Evolutionary conservation across 1,140 invertebrate genomes (phyloP).

Genomic region (Carcinoscorpius rotundicauda): DNA sequence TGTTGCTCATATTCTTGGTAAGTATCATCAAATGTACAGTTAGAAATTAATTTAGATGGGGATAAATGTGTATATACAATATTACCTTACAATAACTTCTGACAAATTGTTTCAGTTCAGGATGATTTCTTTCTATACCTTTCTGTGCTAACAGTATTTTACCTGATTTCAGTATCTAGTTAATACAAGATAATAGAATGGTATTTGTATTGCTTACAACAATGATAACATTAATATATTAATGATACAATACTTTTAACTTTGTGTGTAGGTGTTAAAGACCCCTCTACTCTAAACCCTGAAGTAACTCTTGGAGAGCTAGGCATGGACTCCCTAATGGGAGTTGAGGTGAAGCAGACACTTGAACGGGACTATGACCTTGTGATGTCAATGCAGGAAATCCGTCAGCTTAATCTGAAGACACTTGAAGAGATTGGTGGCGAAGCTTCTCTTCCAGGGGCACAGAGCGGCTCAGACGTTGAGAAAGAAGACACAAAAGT

Average conservation of each 20-base stretch:
- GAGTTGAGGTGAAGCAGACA: constrained; percentile 93
- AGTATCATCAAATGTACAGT: constrained; percentile 7
- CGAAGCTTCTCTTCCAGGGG: constrained; percentile 14
- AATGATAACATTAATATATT: too few species aligned
- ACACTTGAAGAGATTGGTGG: constrained; percentile 53
- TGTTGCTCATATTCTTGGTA: constrained; percentile 35
- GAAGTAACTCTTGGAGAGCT: constrained; percentile 71
- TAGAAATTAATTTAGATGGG: too few species aligned
- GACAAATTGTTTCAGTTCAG: too few species aligned
- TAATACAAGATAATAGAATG: too few species aligned
- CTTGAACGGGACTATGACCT: constrained; percentile 85
- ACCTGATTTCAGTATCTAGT: too few species aligned
- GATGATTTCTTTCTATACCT: too few species aligned
- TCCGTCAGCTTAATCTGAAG: constrained; percentile 62
- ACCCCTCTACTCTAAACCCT: constrained; percentile 56
- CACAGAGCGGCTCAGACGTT: constrained; percentile 5
- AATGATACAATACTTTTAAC: too few species aligned
- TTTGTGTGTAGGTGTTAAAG: constrained; percentile 58
- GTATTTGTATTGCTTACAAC: too few species aligned
- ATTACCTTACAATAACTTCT: too few species aligned
- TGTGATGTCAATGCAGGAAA: constrained; percentile 75
- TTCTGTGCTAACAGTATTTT: too few species aligned
- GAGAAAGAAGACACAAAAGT: constrained; percentile 25
- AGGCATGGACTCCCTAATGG: constrained; percentile 96
- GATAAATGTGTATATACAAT: too few species aligned